Conservation (phyloP, 2,888 invertebrate species). For the Zeuzera pyrina region DNA sequence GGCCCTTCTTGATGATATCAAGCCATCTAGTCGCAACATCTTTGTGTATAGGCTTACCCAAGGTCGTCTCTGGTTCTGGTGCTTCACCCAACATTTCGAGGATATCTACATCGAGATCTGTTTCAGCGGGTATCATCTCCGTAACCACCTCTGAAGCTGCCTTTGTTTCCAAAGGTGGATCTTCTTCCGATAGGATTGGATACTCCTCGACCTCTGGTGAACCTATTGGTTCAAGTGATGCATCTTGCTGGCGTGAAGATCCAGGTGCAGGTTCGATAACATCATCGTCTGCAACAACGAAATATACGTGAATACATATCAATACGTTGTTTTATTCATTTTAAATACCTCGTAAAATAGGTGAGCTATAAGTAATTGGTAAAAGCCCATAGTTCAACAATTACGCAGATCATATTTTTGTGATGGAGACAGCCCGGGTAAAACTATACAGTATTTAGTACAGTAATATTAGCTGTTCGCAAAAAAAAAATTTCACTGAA, state of each 20-base stretch:
- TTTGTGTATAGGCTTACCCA: background rate
- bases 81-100: background rate
- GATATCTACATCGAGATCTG: background rate
- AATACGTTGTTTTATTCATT: background rate
- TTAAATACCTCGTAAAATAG: background rate
- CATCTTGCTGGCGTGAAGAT: background rate
- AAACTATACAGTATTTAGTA: too few relatives aligned
- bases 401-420: background rate
- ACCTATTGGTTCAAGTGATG: background rate
- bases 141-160: background rate
- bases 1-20: background rate
- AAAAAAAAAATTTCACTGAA: too few relatives aligned
- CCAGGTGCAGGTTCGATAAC: background rate
- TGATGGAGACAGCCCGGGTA: too few relatives aligned
- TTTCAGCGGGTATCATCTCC: background rate
- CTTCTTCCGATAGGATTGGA: background rate
- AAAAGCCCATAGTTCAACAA: background rate
- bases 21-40: background rate
- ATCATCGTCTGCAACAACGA: background rate
- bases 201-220: background rate
- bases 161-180: too few relatives aligned
- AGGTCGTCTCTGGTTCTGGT: background rate
- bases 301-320: background rate
- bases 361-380: background rate
- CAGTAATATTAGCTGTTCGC: too few relatives aligned